These are phyloP conservation scores for Micromussa lordhowensis DNA, from an alignment of 92 coral and sea anemone species.

Conservation along the genomic window DNA sequence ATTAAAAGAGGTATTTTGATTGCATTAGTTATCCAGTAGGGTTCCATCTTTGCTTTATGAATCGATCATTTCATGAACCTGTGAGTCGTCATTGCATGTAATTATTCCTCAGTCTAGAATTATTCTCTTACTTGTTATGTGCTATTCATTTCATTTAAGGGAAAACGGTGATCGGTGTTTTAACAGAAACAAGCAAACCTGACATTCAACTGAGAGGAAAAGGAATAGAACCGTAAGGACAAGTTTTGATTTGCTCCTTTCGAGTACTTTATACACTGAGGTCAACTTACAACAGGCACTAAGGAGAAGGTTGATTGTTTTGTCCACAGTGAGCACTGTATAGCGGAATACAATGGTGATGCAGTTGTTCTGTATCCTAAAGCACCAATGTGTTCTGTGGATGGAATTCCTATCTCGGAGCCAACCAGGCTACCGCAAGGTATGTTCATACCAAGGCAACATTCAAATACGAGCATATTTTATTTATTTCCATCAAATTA, in stretches of 20 bases:
- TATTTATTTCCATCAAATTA: neutral
- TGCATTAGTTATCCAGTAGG: neutral
- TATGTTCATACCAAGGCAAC: constrained; percentile 18
- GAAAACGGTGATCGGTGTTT: constrained; percentile 93
- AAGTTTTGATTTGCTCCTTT: neutral
- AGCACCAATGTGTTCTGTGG: constrained; percentile 90
- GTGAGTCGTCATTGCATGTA: neutral
- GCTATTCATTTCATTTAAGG: constrained; percentile 60
- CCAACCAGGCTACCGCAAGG: constrained; percentile 99
- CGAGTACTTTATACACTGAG: neutral
- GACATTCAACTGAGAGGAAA: constrained; percentile 90
- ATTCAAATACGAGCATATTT: neutral
- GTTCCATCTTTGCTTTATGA: neutral
- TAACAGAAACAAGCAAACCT: constrained; percentile 89
- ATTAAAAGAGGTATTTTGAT: constrained; percentile 83
- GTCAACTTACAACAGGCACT: neutral
- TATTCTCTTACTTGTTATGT: neutral
- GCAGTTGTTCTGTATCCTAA: constrained; percentile 94
- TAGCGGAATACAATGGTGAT: constrained; percentile 93
- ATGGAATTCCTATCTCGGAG: constrained; percentile 91
- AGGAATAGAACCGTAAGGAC: constrained; percentile 92
- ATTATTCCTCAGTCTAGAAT: neutral
- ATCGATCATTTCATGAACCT: neutral
- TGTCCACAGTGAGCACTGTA: constrained; percentile 85
- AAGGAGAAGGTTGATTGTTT: neutral